These are phyloP conservation scores for Caenorhabditis uteleia DNA, from an alignment of 2,888 invertebrate genomes.

Conservation along the genomic window DNA sequence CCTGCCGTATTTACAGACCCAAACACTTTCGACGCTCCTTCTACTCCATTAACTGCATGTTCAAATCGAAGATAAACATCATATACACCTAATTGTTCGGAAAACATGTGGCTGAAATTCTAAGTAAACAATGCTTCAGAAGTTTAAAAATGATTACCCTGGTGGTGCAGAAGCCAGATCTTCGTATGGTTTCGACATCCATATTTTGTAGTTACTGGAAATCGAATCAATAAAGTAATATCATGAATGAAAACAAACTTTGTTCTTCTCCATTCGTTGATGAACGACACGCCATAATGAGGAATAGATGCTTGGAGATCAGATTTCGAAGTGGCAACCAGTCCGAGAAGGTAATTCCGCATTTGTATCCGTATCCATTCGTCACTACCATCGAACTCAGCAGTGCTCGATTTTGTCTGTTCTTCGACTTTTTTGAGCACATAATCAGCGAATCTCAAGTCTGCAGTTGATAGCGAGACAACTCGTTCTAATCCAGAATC, in stretches of 20 bases:
- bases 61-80: conserved; percentile 79
- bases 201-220: conserved; percentile 86
- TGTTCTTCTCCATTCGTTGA: conserved; percentile 84
- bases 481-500: conserved; percentile 78
- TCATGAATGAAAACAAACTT: conserved; percentile 65
- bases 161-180: conserved; percentile 44
- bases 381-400: conserved; percentile 88
- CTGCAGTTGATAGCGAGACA: conserved; percentile 89
- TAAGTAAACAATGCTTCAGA: background rate
- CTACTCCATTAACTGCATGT: conserved; percentile 55
- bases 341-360: conserved; percentile 70
- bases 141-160: conserved; percentile 33
- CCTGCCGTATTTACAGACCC: conserved; percentile 57
- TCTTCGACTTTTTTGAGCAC: conserved; percentile 77
- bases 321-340: conserved; percentile 68
- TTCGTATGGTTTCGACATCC: conserved; percentile 73
- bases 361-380: conserved; percentile 96
- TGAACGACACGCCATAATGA: conserved; percentile 83
- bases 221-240: conserved; percentile 7
- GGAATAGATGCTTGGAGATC: conserved; percentile 41
- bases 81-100: conserved; percentile 89
- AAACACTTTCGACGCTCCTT: conserved; percentile 57
- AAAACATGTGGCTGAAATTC: conserved; percentile 81
- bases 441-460: conserved; percentile 91
- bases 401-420: conserved; percentile 51